Base-by-base conservation (phyloP, 2,888 invertebrate species). In the Noctua fimbriata region DNA sequence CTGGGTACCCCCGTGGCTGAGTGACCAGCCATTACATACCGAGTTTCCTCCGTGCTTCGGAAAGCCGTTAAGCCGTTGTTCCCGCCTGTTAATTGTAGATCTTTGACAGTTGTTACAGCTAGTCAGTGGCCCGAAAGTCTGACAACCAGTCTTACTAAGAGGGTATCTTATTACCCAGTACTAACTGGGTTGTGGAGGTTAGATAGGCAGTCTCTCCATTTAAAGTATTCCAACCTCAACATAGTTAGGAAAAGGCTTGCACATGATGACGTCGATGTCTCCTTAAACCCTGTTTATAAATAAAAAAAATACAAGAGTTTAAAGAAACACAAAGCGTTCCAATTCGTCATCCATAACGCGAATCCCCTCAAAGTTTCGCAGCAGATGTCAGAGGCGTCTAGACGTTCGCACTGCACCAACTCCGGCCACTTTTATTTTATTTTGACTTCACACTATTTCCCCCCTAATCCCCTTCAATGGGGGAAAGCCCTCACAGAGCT, bases 311-410 rank as follows among this genome's bases (percentile, higher is more conserved):
- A 28, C 14, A 58, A 58, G 14, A 58, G 4, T 60, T 28, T 7
- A 32, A 32, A 63, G 0, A 63, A 28, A 32, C 32, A 32, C 18
- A 52, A 44, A 73, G 14, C 5, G 16, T 49, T 67, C 65, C 5
- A 88, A 85, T 4, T 0, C 52, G 0, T 1, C 3, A 49, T 58
- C 82, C 47, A 69, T 82, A 87, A 14, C 78, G 78, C 10, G 87
- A 86, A 1, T 0, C 32, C n/a, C 5, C 21, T 1, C 9, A 83
- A 84, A 88, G 78, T 87, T 85, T 84, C 71, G 77, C 82, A 89
- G 82, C 88, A 89, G 89, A 87, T 89, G 87, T 88, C 89, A 87
- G 67, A 14, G 28, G 52, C 78, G 89, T 89, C 89, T 88, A 89
- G 89, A 89, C 89, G 69, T 82, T 84, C 67, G 85, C 79, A 81